A percentile compares a stretch with the other conserved stretches of the same genome.
phyloP scores from a whole-genome alignment of 2,888 invertebrate genomes.

The Yponomeuta sedellus region DNA sequence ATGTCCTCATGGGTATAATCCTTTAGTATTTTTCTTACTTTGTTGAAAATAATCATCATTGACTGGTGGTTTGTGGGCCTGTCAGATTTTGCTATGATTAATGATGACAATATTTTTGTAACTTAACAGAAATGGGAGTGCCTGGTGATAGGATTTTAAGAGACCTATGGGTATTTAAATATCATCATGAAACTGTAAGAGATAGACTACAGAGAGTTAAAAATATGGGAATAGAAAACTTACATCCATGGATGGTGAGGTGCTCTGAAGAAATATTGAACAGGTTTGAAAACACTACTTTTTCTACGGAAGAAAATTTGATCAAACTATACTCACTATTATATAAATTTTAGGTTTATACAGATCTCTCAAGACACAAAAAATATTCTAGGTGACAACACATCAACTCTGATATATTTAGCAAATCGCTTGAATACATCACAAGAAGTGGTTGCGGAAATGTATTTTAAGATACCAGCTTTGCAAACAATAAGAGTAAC shows the following conservation, averaged over 20 bases:
- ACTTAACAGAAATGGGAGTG: slow-evolving; percentile 66
- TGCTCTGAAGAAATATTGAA: slow-evolving; percentile 74
- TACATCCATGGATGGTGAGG: slow-evolving; percentile 82
- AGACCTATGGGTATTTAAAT: slow-evolving; percentile 80
- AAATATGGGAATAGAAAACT: slow-evolving; percentile 60
- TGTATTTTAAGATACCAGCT: slow-evolving; percentile 70
- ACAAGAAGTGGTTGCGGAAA: slow-evolving; percentile 57
- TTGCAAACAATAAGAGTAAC: slow-evolving; percentile 71
- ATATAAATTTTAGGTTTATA: slow-evolving; percentile 40
- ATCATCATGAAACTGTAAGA: slow-evolving; percentile 71
- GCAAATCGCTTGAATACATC: slow-evolving; percentile 69
- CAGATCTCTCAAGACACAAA: slow-evolving; percentile 55
- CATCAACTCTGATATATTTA: slow-evolving; percentile 70
- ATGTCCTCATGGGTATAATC: slow-evolving; percentile 62
- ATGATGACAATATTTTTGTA: slow-evolving; percentile 10
- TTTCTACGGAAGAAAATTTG: neutral
- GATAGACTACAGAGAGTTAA: slow-evolving; percentile 67
- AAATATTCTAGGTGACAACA: slow-evolving; percentile 66
- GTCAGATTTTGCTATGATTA: too few relatives aligned
- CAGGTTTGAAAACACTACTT: slow-evolving; percentile 51
- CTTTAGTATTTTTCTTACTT: neutral
- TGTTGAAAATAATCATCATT: too few relatives aligned
- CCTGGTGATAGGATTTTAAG: slow-evolving; percentile 71
- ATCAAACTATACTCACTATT: neutral
- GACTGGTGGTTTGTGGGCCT: too few relatives aligned